phyloP scores from a whole-genome alignment of 2,888 invertebrate species.

The Pachydiplax longipennis region DNA sequence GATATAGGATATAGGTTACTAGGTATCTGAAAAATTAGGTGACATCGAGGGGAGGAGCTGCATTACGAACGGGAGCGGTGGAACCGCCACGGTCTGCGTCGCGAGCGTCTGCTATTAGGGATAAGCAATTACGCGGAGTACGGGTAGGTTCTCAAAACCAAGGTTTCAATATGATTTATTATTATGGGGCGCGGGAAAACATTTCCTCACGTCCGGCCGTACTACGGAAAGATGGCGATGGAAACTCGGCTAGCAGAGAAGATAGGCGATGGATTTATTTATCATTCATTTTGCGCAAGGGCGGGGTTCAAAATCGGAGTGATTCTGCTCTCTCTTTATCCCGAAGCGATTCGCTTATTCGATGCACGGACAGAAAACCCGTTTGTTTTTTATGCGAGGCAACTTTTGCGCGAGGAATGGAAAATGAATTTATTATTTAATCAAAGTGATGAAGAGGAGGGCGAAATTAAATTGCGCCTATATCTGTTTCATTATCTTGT shows the following conservation, averaged over 20 bases:
- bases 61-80: too few relatives aligned
- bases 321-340: not conserved
- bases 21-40: too few relatives aligned
- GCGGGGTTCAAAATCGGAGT: not conserved
- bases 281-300: not conserved
- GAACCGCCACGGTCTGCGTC: not conserved
- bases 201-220: not conserved
- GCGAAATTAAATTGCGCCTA: not conserved
- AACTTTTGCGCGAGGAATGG: not conserved
- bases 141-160: not conserved
- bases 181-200: not conserved
- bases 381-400: not conserved
- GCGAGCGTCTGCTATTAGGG: not conserved
- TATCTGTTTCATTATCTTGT: not conserved
- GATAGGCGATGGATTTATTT: not conserved
- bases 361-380: not conserved
- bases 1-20: too few relatives aligned
- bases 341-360: not conserved
- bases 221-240: not conserved
- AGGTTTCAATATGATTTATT: not conserved
- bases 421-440: not conserved
- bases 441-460: not conserved
- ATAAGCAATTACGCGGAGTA: not conserved
- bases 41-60: too few relatives aligned
- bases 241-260: not conserved